Conservation (phyloP, 64 coral and sea anemone species). For the Catalaphyllia jardinei region DNA sequence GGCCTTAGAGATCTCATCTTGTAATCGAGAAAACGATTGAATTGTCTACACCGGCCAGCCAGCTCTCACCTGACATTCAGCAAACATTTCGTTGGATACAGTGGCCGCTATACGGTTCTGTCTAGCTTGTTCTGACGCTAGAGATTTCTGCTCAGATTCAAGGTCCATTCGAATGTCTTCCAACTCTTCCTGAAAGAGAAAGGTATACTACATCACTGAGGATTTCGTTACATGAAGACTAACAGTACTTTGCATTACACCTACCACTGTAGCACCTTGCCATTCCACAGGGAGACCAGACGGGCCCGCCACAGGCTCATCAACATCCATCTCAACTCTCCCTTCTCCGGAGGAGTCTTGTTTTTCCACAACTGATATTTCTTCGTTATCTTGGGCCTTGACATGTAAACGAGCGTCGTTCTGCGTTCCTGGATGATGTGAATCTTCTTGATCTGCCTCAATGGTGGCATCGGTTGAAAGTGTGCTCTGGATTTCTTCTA, state of each 20-base stretch:
- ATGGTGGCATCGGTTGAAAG: not conserved
- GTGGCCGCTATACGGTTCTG: slow-evolving; percentile 85
- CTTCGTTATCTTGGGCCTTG: not conserved
- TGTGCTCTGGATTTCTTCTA: not conserved
- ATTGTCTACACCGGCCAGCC: not conserved
- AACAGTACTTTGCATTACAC: not conserved
- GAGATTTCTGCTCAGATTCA: slow-evolving; percentile 69
- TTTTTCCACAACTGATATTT: not conserved
- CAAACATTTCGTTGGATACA: slow-evolving; percentile 90
- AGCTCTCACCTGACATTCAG: slow-evolving; percentile 87
- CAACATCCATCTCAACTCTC: slow-evolving; percentile 3
- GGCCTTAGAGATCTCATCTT: not conserved
- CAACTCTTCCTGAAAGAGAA: slow-evolving; percentile 68
- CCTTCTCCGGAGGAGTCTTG: not conserved
- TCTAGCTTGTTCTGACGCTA: slow-evolving; percentile 68
- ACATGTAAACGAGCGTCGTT: no score
- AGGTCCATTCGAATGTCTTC: slow-evolving; percentile 75
- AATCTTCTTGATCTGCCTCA: not conserved
- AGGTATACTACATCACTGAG: not conserved
- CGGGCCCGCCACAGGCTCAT: slow-evolving; percentile 18
- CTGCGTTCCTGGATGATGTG: not conserved
- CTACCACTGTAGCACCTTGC: slow-evolving; percentile 32
- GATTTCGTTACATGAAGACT: not conserved
- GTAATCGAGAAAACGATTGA: not conserved
- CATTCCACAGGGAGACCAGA: slow-evolving; percentile 51